Base-by-base conservation (phyloP, 1,140 invertebrate species). In the Heterodera schachtii region DNA sequence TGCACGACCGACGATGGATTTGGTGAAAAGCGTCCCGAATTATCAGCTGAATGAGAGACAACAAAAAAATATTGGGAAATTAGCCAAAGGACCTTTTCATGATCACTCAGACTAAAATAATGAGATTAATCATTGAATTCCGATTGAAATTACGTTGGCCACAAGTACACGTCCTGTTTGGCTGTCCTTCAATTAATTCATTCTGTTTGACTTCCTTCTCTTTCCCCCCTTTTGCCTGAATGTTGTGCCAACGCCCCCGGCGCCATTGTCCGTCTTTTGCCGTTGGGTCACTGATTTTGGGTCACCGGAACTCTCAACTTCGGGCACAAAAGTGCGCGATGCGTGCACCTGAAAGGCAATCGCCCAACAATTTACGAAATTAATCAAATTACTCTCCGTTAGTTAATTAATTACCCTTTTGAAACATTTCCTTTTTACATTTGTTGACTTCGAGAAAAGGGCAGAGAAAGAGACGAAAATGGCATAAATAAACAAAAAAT, bases 11-110 rank as follows among this genome's bases (percentile, higher is more conserved):
- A 78, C 88, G 49, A 13, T 74, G 76, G 69, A 88, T 88, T 81
- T 88, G 87, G 43, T 44, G 21, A 76, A 88, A 89, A 19, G 86
- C 86, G 43, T 87, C 87, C 21, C 82, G 77, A 41, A 87, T 86
- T 6, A 89, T 80, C 11, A 43, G 19, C 57, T 64, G 5, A 64
- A 64, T 19, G 4, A 64, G 4, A 16, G 57, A 31, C 31, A 31
- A 31, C 31, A 31, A 31, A 31, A 31, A 31, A 31, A 31, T 31
- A 31, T 31, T 31, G 31, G 31, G 31, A 52, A 52, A 11, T 52
- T 52, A 64, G 16, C 16, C 6, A 52, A 52, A 52, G 11, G 16
- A 64, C 79, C 21, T 85, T 82, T 64, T 87, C 86, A 21, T 69
- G 73, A n/a, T 89, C 87, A 52, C 71, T 84, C 13, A 87, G 73